These are phyloP conservation scores for Oreonectes daqikongensis DNA, from an alignment of 2,797 vertebrate genomes.

Conservation along the genomic window DNA sequence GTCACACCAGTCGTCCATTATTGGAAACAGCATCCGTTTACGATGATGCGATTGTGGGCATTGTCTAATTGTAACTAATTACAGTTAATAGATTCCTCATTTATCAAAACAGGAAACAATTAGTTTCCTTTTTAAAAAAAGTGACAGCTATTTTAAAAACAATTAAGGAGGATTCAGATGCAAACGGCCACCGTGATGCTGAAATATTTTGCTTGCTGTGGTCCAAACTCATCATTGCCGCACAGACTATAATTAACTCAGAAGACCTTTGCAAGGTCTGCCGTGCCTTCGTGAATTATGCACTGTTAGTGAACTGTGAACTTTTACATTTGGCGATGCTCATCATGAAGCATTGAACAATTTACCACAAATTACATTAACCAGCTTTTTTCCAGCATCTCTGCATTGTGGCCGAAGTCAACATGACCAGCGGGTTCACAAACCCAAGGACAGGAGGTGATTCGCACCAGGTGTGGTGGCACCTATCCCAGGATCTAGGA, in stretches of 20 bases:
- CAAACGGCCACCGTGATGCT: neutral
- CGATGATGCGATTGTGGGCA: conserved; percentile 1
- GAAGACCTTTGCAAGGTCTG: conserved; percentile 15
- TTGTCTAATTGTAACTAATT: conserved; percentile 38
- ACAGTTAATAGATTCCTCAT: conserved; percentile 20
- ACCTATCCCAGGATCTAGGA: conserved; percentile 73
- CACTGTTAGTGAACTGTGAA: conserved; percentile 36
- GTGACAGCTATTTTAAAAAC: conserved; percentile 2
- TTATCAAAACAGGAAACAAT: conserved; percentile 9
- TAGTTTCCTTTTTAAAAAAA: conserved; percentile 9
- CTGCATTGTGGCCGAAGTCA: conserved; percentile 34
- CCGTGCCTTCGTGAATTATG: conserved; percentile 24
- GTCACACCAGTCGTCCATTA: neutral
- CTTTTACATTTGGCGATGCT: conserved; percentile 36
- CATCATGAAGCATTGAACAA: conserved; percentile 24
- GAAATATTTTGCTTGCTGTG: neutral
- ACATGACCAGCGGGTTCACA: conserved; percentile 47
- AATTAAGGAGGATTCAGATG: neutral
- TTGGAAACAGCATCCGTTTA: neutral
- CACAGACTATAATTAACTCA: conserved; percentile 40
- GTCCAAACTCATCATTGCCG: conserved; percentile 9
- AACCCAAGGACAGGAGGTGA: conserved; percentile 74
- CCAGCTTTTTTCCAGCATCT: conserved; percentile 31
- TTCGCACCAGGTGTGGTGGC: conserved; percentile 67
- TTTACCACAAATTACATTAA: conserved; percentile 26